Base-by-base conservation (phyloP, 2,888 invertebrate genomes). In the Thymelicus sylvestris region DNA sequence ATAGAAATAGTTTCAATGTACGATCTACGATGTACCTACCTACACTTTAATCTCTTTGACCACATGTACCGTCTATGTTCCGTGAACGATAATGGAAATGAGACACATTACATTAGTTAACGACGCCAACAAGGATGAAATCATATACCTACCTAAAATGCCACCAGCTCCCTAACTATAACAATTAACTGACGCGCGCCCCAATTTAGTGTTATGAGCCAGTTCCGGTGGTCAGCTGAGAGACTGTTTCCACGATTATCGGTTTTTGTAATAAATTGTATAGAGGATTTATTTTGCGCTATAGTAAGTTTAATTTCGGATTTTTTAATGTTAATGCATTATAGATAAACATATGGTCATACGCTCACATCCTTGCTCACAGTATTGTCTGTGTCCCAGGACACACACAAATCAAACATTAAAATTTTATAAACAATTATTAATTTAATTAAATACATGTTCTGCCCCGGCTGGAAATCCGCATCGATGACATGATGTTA, bases 161-260 rank as follows among this genome's bases (percentile, higher is more conserved):
- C 81, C 78, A 71, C 38, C 60, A 39, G 19, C 48, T 39, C 61
- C 67, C 62, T 55, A 68, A 78, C 55, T 55, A 81, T 79, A 83
- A 84, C 87, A 90, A 91, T 89, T 87, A 89, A 88, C 86, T 85
- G 87, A 86, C 83, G 85, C 80, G 80, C 83, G 83, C 81, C 87
- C 88, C 88, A 89, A 90, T 89, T 90, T 89, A 86, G 88, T 88
- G 83, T 89, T 90, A 90, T 88, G 85, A 89, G 84, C 83, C 82
- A 87, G 86, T 91, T 91, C 90, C 90, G 89, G 87, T 82, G 84
- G 85, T 81, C 86, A 84, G 76, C 77, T 80, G 76, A 79, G 79
- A 75, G 73, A 77, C 71, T 73, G 77, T 80, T 77, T 81, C 76
- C 76, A 73, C 77, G 24, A 7, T 57, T 44, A 57, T 47, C 44